phyloP scores from a whole-genome alignment of 2,888 invertebrate genomes.

The Crossocerus cetratus region DNA sequence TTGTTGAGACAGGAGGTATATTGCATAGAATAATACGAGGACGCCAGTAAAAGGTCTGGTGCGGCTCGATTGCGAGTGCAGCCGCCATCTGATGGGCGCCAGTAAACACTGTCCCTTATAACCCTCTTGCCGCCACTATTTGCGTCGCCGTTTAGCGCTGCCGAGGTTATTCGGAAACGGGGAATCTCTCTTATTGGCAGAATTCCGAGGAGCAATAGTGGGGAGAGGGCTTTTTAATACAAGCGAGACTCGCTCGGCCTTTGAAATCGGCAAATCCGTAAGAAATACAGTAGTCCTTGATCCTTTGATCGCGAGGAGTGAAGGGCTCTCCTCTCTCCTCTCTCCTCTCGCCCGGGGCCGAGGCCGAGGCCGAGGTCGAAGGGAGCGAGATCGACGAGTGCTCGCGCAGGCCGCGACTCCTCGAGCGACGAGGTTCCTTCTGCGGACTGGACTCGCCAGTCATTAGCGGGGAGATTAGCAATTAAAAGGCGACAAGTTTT shows the following conservation, averaged over 20 bases:
- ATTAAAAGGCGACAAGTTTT: not conserved
- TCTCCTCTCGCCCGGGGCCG: too few relatives aligned
- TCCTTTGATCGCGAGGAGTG: slow-evolving; percentile 43
- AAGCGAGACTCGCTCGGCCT: not conserved
- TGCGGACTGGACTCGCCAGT: slow-evolving; percentile 27
- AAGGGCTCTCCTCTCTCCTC: slow-evolving; percentile 50
- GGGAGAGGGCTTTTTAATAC: too few relatives aligned
- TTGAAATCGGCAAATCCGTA: slow-evolving; percentile 1
- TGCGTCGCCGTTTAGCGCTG: too few relatives aligned
- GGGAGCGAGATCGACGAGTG: slow-evolving; percentile 37
- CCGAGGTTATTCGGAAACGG: too few relatives aligned
- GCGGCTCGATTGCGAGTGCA: slow-evolving; percentile 51
- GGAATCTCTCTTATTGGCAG: not conserved
- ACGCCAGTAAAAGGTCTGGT: slow-evolving; percentile 52
- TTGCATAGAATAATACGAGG: slow-evolving; percentile 24
- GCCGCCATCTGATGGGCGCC: slow-evolving; percentile 67
- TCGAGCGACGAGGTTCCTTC: slow-evolving; percentile 27
- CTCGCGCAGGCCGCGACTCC: slow-evolving; percentile 8
- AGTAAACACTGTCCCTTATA: slow-evolving; percentile 52
- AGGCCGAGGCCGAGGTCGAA: slow-evolving; percentile 31
- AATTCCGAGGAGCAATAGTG: not conserved
- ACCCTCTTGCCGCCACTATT: too few relatives aligned
- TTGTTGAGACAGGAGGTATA: slow-evolving; percentile 19
- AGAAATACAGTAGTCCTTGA: slow-evolving; percentile 38
- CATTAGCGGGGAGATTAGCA: slow-evolving; percentile 24